A percentile compares a stretch with the other conserved stretches of the same genome.
These are phyloP conservation scores for Aphaenogaster floridana DNA, from an alignment of 1,140 invertebrate species.

Conservation along the genomic window DNA sequence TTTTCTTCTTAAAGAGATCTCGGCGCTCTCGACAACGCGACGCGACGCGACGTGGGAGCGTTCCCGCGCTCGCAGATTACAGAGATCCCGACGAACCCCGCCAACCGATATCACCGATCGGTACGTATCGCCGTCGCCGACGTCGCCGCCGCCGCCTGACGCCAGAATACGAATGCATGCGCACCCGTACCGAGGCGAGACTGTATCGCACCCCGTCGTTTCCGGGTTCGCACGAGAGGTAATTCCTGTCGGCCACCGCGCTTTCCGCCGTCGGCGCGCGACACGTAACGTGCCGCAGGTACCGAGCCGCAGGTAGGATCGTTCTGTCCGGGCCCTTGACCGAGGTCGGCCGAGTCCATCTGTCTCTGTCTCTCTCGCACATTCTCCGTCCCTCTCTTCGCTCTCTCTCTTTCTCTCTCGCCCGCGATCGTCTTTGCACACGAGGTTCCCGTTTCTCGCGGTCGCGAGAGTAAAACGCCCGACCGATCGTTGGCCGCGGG, in stretches of 20 bases:
- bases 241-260: background rate
- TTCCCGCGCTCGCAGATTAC: background rate
- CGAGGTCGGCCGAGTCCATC: conserved; percentile 17
- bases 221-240: background rate
- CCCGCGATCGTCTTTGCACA: background rate
- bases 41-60: too few relatives aligned
- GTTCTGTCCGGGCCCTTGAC: background rate
- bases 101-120: conserved; percentile 25
- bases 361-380: background rate
- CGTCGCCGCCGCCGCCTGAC: background rate
- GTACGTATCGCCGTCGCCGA: background rate
- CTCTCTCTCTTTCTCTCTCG: background rate
- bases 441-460: background rate
- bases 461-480: background rate
- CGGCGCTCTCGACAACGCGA: too few relatives aligned
- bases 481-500: conserved; percentile 2
- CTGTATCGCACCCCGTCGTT: background rate
- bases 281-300: background rate
- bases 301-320: conserved; percentile 7
- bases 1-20: too few relatives aligned
- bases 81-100: background rate
- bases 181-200: too few relatives aligned
- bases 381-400: too few relatives aligned
- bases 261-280: background rate
- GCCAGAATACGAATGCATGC: background rate